Evolutionary conservation across 2,113 vertebrate genomes (phyloP), one percentile per base, ranked within the genome.

Genomic region (Megalops atlanticus): DNA sequence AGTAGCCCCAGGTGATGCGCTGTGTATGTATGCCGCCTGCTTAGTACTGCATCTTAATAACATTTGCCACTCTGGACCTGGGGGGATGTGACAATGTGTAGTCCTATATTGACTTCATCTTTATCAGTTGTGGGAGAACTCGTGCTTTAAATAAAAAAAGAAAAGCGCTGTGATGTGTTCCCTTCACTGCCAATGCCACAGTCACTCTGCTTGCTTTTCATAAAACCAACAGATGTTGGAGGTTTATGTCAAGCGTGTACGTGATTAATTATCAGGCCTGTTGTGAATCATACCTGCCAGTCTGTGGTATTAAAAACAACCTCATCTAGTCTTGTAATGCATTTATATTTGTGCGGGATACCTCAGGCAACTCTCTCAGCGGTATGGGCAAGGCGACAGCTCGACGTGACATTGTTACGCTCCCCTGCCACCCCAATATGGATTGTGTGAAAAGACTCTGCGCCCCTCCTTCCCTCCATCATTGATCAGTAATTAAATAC

Each of bases 231-330:
- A 79, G 52, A 84, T 77, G 82, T 82, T 82, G n/a, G 81, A 68
- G 21, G 74, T 58, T 49, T 76, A 64, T 43, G 76, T 89, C 88
- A 89, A 80, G 86, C 85, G 84, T 89, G 89, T 89, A 89, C 92
- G 90, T 92, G 91, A 94, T 92, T 93, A 92, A 90, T 94, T 88
- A 91, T 85, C 88, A 54, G 58, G 82, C 87, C 86, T 89, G 91
- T 90, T 88, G 91, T 91, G 90, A 91, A 90, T 91, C 81, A 85
- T 43, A 79, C 49, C 74, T 49, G 72, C 76, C 79, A 79, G 83
- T 83, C 78, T 18, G 74, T 69, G 80, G 84, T 79, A 85, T 87
- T 73, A 86, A 88, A 83, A 85, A 78, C 83, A 83, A 80, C 80
- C 89, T 78, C 80, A 78, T 86, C 82, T 45, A 74, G 75, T 71